phyloP scores from a whole-genome alignment of 2,113 vertebrate species.

The Gobiocypris rarus region DNA sequence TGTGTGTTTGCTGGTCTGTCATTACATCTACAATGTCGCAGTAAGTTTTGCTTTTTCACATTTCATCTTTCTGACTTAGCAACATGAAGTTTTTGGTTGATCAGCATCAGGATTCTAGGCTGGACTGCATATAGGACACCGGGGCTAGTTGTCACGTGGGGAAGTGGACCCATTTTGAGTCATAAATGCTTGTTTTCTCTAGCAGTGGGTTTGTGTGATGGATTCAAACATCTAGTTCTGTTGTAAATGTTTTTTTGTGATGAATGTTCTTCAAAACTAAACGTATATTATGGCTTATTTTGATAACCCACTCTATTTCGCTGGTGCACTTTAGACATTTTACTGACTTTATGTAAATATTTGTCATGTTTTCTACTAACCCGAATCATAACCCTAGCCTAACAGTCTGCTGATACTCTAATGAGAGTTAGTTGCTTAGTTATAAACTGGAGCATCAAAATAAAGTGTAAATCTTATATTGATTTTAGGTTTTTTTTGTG shows the following conservation, averaged over 20 bases:
- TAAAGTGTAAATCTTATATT: background rate
- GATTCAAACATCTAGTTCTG: background rate
- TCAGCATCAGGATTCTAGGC: background rate
- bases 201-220: background rate
- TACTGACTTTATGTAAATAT: no score
- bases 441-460: no score
- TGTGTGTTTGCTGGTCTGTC: constrained; percentile 17
- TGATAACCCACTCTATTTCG: background rate
- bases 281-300: background rate
- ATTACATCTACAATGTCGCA: constrained; percentile 37
- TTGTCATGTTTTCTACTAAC: no score
- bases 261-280: background rate
- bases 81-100: background rate
- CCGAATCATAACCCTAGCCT: no score
- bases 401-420: no score
- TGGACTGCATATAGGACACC: background rate
- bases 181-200: background rate
- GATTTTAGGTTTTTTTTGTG: background rate
- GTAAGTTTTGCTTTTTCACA: constrained; percentile 37
- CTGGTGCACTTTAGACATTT: no score
- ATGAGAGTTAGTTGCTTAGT: no score
- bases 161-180: background rate
- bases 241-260: background rate
- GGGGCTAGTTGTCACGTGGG: background rate
- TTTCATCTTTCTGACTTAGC: background rate